Evolutionary conservation across 2,888 invertebrate genomes (phyloP).

Genomic region (Oxystoma pomonae): DNA sequence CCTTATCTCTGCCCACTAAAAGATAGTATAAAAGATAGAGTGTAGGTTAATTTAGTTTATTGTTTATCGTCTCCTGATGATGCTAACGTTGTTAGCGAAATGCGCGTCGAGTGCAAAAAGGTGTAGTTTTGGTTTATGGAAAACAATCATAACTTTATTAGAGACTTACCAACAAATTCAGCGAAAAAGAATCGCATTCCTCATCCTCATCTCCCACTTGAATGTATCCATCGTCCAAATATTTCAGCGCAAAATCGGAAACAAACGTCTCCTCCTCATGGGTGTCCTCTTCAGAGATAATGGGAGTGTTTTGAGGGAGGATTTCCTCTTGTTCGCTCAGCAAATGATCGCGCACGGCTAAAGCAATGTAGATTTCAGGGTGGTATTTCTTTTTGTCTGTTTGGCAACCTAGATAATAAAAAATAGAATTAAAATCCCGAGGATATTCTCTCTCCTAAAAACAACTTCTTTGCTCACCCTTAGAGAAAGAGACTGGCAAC

Average conservation of each 20-base stretch:
- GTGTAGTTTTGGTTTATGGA: no score
- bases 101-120: no score
- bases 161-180: slow-evolving; percentile 51
- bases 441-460: no score
- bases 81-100: no score
- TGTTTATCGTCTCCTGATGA: no score
- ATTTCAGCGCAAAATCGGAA: slow-evolving; percentile 41
- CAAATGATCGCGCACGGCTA: slow-evolving; percentile 57
- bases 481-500: no score
- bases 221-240: slow-evolving; percentile 54
- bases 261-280: slow-evolving; percentile 14
- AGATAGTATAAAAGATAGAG: no score
- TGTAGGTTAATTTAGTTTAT: no score
- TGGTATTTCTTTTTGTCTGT: slow-evolving; percentile 45
- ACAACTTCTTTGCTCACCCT: no score
- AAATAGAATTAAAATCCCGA: no score
- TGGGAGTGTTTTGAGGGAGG: slow-evolving; percentile 30
- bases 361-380: slow-evolving; percentile 58
- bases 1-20: no score
- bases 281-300: slow-evolving; percentile 32
- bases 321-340: slow-evolving; percentile 39
- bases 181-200: slow-evolving; percentile 47
- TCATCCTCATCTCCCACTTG: slow-evolving; percentile 50
- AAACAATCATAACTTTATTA: no score
- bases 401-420: slow-evolving; percentile 35